Evolutionary conservation across 2,797 vertebrate genomes (phyloP).

Genomic region (Sebastes vulpes): DNA sequence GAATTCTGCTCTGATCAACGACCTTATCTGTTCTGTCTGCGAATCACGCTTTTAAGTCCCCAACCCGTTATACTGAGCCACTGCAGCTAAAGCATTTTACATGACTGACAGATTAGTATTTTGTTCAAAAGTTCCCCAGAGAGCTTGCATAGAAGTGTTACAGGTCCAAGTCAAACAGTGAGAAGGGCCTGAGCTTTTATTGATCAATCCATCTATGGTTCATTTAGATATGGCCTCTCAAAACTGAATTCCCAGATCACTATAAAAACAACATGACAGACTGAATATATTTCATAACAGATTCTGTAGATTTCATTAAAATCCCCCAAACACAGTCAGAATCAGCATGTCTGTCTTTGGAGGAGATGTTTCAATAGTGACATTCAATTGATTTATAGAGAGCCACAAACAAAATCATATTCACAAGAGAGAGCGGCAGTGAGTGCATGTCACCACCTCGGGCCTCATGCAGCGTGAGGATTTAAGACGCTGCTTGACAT

Average conservation of each 20-base stretch:
- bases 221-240: background rate
- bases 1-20: background rate
- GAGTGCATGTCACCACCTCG: background rate
- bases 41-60: background rate
- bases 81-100: background rate
- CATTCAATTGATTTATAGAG: background rate
- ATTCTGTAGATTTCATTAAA: background rate
- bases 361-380: background rate
- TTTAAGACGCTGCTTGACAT: background rate
- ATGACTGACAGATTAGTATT: background rate
- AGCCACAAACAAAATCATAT: background rate
- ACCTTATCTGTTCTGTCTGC: background rate
- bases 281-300: background rate
- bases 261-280: background rate
- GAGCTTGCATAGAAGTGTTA: background rate
- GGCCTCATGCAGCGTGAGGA: background rate
- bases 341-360: background rate
- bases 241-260: background rate
- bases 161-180: background rate
- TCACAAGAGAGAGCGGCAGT: background rate
- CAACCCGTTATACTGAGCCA: background rate
- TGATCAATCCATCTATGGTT: background rate
- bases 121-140: background rate
- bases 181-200: background rate
- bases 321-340: background rate